Percentiles rank a stretch among this genome's conserved stretches.
These are phyloP conservation scores for Netelia fuscicornis DNA, from an alignment of 2,888 invertebrate species.

Conservation along the genomic window DNA sequence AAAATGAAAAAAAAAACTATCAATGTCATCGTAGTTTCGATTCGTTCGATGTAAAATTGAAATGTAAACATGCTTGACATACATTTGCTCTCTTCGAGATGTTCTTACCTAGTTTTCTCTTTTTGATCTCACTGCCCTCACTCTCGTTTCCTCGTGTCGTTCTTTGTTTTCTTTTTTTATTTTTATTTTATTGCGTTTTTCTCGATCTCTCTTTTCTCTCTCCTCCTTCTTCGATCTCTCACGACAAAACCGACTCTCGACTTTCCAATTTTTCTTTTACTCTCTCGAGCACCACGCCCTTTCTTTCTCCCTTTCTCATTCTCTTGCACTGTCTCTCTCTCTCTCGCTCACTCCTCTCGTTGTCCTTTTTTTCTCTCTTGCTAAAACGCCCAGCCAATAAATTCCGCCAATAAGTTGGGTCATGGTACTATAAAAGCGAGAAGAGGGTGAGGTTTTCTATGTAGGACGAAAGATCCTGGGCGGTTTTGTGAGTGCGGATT, in stretches of 20 bases:
- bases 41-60: constrained; percentile 6
- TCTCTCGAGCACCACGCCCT: background rate
- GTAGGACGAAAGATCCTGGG: constrained; percentile 38
- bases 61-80: constrained; percentile 10
- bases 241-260: constrained; percentile 16
- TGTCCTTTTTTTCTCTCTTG: constrained; percentile 25
- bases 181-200: background rate
- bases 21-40: background rate
- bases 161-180: background rate
- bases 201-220: constrained; percentile 7
- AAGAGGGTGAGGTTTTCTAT: constrained; percentile 24
- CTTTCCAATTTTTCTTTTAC: constrained; percentile 18
- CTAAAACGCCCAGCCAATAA: constrained; percentile 68
- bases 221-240: background rate
- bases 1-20: background rate
- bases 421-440: constrained; percentile 25
- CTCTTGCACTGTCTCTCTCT: background rate
- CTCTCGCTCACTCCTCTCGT: constrained; percentile 19
- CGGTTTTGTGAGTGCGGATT: constrained; percentile 51
- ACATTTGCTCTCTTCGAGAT: constrained; percentile 2
- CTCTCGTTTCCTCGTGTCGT: background rate
- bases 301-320: too few relatives aligned
- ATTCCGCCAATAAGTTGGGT: constrained; percentile 70
- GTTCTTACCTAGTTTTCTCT: background rate
- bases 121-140: background rate